These are phyloP conservation scores for Aplidium turbinatum DNA, from an alignment of 23 tunicate species.

Conservation along the genomic window DNA sequence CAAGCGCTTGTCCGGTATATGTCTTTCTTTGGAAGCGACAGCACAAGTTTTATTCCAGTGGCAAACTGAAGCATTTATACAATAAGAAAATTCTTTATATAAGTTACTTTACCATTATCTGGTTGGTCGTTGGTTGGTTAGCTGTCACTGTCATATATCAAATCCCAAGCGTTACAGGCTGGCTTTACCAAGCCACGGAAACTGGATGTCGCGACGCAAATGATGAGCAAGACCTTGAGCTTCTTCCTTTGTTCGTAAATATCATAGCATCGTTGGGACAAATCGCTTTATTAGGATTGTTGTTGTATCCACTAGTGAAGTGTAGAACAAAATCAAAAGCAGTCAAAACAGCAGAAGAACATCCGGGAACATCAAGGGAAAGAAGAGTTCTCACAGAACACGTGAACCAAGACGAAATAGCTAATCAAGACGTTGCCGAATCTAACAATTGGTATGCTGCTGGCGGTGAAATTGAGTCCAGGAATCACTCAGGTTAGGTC, in stretches of 20 bases:
- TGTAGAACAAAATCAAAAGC: no score
- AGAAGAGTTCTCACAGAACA: no score
- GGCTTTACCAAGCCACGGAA: constrained; percentile 58
- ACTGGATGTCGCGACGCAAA: constrained; percentile 64
- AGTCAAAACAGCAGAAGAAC: no score
- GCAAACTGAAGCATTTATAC: constrained; percentile 13
- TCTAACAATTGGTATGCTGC: no score
- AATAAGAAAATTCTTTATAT: constrained; percentile 28
- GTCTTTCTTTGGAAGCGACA: constrained; percentile 75
- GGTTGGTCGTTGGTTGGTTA: constrained; percentile 16
- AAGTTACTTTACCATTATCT: constrained; percentile 41
- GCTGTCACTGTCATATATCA: constrained; percentile 40
- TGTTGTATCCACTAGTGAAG: constrained; percentile 59
- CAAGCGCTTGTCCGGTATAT: constrained; percentile 38
- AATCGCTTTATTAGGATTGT: constrained; percentile 40
- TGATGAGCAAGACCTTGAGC: constrained; percentile 46
- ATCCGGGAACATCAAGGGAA: no score
- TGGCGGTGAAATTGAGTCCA: no score
- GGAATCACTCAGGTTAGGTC: no score
- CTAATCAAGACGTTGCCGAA: no score
- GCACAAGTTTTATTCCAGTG: constrained; percentile 53
- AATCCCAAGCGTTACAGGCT: constrained; percentile 59
- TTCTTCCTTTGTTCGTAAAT: constrained; percentile 26
- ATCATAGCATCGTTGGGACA: constrained; percentile 26
- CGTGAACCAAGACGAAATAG: no score